Evolutionary conservation across 2,113 vertebrate species (phyloP), one percentile per base, ranked within the genome.

Genomic region (Ailuropoda melanoleuca): DNA sequence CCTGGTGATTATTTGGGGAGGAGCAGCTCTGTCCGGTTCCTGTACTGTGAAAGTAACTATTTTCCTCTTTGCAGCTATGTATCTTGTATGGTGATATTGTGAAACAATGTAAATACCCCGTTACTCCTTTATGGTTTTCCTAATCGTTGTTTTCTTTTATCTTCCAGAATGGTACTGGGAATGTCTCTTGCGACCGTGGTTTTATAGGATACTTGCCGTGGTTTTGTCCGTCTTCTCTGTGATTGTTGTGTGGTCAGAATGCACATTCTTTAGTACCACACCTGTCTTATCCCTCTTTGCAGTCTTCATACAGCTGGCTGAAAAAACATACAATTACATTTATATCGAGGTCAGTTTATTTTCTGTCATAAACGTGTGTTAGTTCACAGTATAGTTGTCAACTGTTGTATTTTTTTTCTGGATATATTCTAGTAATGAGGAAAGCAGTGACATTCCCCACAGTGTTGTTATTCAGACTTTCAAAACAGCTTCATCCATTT

Each of bases 221-320:
- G 88, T 99, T 68, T 98, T 99, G 97, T 99, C 99, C 23, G 94
- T 98, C 0, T 99, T 99, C 95, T 99, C 99, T 0, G 98, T 99
- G 94, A 98, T 99, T 34, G 99, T 99, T n/a, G 99, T 99, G 56
- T 99, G 99, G 99, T 99, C 99, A 3, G 99, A 99, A 93, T 99
- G 99, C 98, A 99, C 99, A 0, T 99, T 99, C 99, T 99, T 99
- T 98, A 99, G 99, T 98, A 99, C 99, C 31, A 98, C 94, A 1
- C 99, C 99, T 0, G 99, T 99, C 97, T 98, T 99, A 6, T 99
- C 99, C 0, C 98, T 99, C 62, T 99, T 99, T 88, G 99, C 99
- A 0, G 98, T 99, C 97, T 99, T 99, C 97, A 99, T 99, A 98
- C 99, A 99, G 81, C 97, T 99, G 94, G 99, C 99, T 39, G 99